Percentiles rank a stretch among this genome's conserved stretches.
Evolutionary conservation across 2,797 vertebrate species (phyloP).

Genomic region (Dendrocincla tyrannina): DNA sequence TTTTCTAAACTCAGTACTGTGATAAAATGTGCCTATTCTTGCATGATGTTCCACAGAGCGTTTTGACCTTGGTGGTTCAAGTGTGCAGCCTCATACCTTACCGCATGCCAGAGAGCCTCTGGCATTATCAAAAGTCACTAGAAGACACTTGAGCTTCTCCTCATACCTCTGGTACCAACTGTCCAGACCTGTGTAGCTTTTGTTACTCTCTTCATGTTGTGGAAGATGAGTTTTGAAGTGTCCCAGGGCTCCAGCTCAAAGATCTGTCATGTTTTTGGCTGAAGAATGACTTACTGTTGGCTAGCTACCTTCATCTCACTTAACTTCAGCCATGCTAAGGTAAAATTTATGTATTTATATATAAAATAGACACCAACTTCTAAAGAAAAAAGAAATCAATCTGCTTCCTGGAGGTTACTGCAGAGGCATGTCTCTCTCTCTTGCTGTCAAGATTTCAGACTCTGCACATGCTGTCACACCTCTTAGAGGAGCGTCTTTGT

Average conservation of each 20-base stretch:
- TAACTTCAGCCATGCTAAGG: neutral
- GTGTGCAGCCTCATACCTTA: neutral
- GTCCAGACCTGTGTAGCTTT: neutral
- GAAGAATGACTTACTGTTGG: neutral
- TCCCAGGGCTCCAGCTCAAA: neutral
- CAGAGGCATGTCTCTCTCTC: neutral
- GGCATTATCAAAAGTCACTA: neutral
- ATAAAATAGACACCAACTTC: neutral
- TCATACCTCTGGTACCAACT: neutral
- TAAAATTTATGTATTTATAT: neutral
- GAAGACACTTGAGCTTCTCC: neutral
- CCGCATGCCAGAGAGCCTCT: neutral
- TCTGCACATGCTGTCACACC: neutral
- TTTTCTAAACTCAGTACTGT: neutral
- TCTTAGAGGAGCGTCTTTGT: neutral
- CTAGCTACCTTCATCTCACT: neutral
- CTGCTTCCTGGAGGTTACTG: neutral
- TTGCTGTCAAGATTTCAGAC: neutral
- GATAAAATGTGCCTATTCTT: neutral
- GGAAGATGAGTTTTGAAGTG: neutral
- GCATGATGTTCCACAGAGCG: neutral
- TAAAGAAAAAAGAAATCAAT: neutral
- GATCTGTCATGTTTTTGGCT: neutral
- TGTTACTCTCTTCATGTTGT: neutral
- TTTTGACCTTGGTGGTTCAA: neutral